Evolutionary conservation across 2,797 vertebrate genomes (phyloP).

Genomic region (Cynodonichthys magdalenae): DNA sequence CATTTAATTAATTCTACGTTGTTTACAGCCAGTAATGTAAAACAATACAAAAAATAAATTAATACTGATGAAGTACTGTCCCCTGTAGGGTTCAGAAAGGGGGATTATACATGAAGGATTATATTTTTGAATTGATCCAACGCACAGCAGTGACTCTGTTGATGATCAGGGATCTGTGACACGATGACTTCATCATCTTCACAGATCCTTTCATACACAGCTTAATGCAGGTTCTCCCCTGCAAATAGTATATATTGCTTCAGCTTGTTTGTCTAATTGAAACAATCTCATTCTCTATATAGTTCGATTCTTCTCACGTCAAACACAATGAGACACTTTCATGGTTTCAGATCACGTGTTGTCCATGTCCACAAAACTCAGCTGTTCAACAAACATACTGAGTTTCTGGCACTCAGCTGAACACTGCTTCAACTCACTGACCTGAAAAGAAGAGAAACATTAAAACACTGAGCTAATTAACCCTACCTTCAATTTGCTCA

Average conservation of each 20-base stretch:
- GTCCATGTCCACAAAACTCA: too few relatives aligned
- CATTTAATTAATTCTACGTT: conserved; percentile 46
- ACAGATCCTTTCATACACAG: not conserved
- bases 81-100: conserved; percentile 22
- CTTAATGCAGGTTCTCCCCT: not conserved
- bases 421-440: too few relatives aligned
- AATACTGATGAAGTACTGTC: conserved; percentile 37
- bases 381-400: too few relatives aligned
- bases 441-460: too few relatives aligned
- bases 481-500: too few relatives aligned
- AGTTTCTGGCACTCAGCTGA: too few relatives aligned
- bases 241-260: not conserved
- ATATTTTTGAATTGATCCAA: conserved; percentile 41
- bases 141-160: conserved; percentile 3
- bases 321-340: too few relatives aligned
- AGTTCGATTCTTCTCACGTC: not conserved
- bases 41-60: conserved; percentile 36
- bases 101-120: conserved; percentile 50
- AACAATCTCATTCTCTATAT: not conserved
- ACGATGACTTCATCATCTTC: conserved; percentile 14
- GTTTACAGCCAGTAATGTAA: conserved; percentile 65
- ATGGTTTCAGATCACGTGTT: not conserved
- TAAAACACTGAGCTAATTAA: too few relatives aligned
- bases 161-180: conserved; percentile 16
- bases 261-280: not conserved